Evolutionary conservation across 2,888 invertebrate genomes (phyloP).

Genomic region (Cerceris rybyensis): DNA sequence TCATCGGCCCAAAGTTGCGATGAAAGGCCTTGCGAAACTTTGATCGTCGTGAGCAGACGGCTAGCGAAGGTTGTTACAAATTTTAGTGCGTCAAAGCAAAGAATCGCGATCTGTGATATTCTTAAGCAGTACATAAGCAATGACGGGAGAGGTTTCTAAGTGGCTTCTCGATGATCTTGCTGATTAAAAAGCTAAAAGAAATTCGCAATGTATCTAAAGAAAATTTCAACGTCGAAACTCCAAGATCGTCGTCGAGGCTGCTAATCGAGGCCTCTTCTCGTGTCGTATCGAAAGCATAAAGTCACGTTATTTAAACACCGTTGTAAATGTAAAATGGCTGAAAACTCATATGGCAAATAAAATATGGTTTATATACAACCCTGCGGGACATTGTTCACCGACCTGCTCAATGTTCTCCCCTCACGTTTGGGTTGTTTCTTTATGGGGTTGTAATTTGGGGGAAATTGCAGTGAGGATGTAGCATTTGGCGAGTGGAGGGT

Average conservation of each 20-base stretch:
- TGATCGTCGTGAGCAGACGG: constrained; percentile 51
- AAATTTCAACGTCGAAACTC: not conserved
- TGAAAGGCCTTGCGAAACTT: constrained; percentile 23
- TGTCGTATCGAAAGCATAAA: constrained; percentile 71
- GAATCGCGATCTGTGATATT: constrained; percentile 79
- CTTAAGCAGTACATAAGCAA: constrained; percentile 75
- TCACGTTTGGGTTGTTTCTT: not conserved
- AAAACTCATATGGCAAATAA: constrained; percentile 73
- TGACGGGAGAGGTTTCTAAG: constrained; percentile 32
- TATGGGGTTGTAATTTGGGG: not conserved
- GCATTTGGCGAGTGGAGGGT: too few relatives aligned
- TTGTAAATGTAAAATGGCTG: constrained; percentile 73
- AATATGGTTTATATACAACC: constrained; percentile 71
- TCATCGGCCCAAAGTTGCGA: constrained; percentile 32
- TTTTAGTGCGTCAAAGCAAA: constrained; percentile 68
- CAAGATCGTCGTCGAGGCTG: constrained; percentile 11
- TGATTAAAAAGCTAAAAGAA: not conserved
- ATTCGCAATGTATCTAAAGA: constrained; percentile 3
- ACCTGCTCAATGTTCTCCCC: not conserved
- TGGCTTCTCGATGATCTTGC: not conserved
- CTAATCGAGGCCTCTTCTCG: constrained; percentile 41
- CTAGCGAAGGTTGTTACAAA: constrained; percentile 60
- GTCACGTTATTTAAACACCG: constrained; percentile 68
- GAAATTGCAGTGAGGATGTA: too few relatives aligned
- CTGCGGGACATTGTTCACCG: not conserved